phyloP scores from a whole-genome alignment of 2,888 invertebrate species.

The Hypsopygia costalis region DNA sequence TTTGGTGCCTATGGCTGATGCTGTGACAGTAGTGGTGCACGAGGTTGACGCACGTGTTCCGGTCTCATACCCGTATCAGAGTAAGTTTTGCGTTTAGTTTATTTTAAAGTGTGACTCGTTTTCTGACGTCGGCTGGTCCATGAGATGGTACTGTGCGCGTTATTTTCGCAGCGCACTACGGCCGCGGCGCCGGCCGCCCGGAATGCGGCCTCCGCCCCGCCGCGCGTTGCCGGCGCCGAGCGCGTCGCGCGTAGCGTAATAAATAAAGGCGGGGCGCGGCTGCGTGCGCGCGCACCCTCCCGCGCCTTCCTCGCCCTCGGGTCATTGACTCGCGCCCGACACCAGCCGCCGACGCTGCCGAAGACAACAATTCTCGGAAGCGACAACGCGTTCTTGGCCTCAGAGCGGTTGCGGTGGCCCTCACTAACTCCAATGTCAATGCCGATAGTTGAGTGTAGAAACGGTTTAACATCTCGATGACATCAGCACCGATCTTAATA shows the following conservation, averaged over 20 bases:
- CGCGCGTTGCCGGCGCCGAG: conserved; percentile 60
- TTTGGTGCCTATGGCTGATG: conserved; percentile 48
- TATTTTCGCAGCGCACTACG: conserved; percentile 64
- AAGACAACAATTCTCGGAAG: conserved; percentile 63
- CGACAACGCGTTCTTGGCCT: conserved; percentile 57
- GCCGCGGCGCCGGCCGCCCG: conserved; percentile 56
- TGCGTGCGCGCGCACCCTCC: conserved; percentile 78
- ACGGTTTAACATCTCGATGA: conserved; percentile 5
- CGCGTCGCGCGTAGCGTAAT: conserved; percentile 76
- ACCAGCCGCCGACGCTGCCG: conserved; percentile 47
- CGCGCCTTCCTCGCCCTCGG: conserved; percentile 67
- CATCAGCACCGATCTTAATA: conserved; percentile 21
- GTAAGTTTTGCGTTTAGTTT: conserved; percentile 67
- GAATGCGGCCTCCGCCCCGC: conserved; percentile 73
- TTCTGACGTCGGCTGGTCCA: conserved; percentile 43
- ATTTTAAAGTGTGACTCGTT: conserved; percentile 69
- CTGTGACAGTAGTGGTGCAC: conserved; percentile 43
- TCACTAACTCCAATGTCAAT: conserved; percentile 65
- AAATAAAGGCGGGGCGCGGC: conserved; percentile 80
- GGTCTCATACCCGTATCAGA: conserved; percentile 42
- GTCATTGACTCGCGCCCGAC: conserved; percentile 70
- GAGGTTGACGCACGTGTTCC: conserved; percentile 66
- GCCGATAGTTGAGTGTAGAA: conserved; percentile 45
- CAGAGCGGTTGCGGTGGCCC: conserved; percentile 29
- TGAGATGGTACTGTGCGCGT: conserved; percentile 49